These are phyloP conservation scores for Gymnosoma rotundatum DNA, from an alignment of 2,888 invertebrate species.

Conservation along the genomic window DNA sequence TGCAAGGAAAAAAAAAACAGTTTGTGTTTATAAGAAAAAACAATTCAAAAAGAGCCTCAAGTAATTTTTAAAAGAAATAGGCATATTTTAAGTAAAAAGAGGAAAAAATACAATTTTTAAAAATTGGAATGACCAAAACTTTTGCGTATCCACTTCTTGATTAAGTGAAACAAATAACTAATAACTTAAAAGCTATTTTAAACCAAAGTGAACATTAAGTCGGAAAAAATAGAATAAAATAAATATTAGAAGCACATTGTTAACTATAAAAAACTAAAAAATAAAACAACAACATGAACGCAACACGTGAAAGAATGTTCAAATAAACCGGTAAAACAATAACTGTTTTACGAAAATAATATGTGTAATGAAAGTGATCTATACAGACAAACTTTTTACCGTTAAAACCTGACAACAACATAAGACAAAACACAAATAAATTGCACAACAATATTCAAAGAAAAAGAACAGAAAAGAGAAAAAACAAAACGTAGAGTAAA, in stretches of 20 bases:
- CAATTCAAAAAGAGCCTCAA: conserved; percentile 57
- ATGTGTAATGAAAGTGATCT: no score
- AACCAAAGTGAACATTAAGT: conserved; percentile 58
- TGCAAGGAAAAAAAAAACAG: conserved; percentile 71
- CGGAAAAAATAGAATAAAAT: conserved; percentile 27
- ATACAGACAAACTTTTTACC: no score
- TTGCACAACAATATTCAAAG: no score
- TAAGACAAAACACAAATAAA: no score
- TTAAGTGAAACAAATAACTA: conserved; percentile 72
- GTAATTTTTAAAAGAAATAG: conserved; percentile 71
- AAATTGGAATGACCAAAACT: conserved; percentile 81
- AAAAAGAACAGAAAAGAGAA: no score
- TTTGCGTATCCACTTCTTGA: conserved; percentile 82
- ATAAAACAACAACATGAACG: not conserved
- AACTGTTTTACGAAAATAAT: no score
- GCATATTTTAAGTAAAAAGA: conserved; percentile 71
- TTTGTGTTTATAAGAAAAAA: conserved; percentile 70
- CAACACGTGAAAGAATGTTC: no score
- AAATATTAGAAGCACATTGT: conserved; percentile 9
- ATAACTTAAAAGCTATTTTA: conserved; percentile 18
- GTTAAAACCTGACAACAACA: no score
- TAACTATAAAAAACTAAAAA: conserved; percentile 5
- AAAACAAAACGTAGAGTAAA: no score
- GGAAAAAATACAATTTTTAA: conserved; percentile 74
- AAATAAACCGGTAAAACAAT: no score